Evolutionary conservation across 2,113 vertebrate species (phyloP), one percentile per base, ranked within the genome.

Genomic region (Cheirogaleus medius): DNA sequence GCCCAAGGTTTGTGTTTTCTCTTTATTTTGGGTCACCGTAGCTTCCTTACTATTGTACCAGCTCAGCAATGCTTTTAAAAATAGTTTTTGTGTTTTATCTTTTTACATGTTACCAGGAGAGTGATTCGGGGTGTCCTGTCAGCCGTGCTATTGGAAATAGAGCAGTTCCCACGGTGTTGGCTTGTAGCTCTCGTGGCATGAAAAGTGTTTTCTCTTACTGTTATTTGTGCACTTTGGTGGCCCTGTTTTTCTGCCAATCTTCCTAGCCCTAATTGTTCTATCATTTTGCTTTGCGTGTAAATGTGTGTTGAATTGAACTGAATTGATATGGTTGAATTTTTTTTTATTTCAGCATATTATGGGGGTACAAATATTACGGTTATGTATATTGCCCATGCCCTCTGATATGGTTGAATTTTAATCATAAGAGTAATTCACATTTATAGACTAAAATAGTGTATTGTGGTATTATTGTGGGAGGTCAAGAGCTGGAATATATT

Each of bases 401-500:
- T n/a, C n/a, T 44, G 39, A 42, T 47, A 37, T 21, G n/a, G 7
- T 37, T 64, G 49, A 14, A 37, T 25, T 60, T 64, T 84, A 42
- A 84, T 83, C 64, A 23, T 71, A 47, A 68, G 15, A 56, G 7
- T 49, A 87, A 58, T 81, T 78, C 73, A 90, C 18, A 9, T 64
- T 96, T 27, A 93, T 49, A 69, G 52, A 66, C 49, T 60, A 52
- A 69, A 52, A 52, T 49, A 27, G 18, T 18, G 91, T 92, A 93
- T 95, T 97, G 52, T 60, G 17, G 10, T 78, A 9, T 3, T 71
- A 21, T 37, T 47, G 13, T 52, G 29, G 47, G 78, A 34, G 3
- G 11, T 69, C 81, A 96, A 96, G 97, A 97, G 84, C 90, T 85
- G 47, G 87, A 85, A 95, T 97, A 44, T 58, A 82, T 96, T 97